Evolutionary conservation across 1,140 invertebrate species (phyloP).

Genomic region (Orius laevigatus): DNA sequence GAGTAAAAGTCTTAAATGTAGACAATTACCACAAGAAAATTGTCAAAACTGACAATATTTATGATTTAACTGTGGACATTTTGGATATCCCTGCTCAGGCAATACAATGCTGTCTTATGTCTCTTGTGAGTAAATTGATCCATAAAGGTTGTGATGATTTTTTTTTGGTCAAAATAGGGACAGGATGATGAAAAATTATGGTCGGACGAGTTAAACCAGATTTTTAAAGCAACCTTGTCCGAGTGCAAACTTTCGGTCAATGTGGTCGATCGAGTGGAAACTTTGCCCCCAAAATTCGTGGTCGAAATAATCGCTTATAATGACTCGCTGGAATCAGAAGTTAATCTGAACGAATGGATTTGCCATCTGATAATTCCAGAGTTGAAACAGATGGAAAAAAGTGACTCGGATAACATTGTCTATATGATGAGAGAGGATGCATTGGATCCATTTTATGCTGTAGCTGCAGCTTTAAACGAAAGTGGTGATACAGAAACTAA

Average conservation of each 20-base stretch:
- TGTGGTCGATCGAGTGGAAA: background rate
- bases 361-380: too few relatives aligned
- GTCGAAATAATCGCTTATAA: conserved; percentile 3
- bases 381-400: too few relatives aligned
- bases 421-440: too few relatives aligned
- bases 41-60: background rate
- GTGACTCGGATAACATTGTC: too few relatives aligned
- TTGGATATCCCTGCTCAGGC: background rate
- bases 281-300: conserved; percentile 2
- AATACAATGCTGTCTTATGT: conserved; percentile 5
- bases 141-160: background rate
- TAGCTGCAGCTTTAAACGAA: too few relatives aligned
- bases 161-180: background rate
- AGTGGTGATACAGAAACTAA: too few relatives aligned
- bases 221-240: conserved; percentile 1
- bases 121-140: background rate
- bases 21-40: background rate
- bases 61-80: background rate
- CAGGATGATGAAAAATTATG: background rate
- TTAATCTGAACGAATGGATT: conserved; percentile 3
- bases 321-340: background rate
- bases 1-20: background rate
- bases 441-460: too few relatives aligned
- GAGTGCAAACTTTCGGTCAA: conserved; percentile 2
- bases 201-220: background rate